Conservation (phyloP, 1,140 invertebrate species). For the Anastrepha ludens region DNA sequence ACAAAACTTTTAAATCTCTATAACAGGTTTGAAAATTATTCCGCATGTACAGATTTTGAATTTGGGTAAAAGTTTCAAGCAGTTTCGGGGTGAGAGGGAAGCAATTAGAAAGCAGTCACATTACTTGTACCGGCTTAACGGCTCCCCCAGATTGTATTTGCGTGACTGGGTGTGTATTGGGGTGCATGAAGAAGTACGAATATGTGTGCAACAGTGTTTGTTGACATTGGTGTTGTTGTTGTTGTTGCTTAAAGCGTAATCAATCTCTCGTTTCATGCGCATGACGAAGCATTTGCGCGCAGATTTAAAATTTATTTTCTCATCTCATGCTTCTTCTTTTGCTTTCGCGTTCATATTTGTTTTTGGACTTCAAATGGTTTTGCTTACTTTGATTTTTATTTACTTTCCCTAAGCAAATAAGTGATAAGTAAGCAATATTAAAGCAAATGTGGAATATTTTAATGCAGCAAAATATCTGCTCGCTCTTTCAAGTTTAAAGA, state of each 20-base stretch:
- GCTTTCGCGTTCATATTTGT: neutral
- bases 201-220: too few relatives aligned
- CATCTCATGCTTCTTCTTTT: neutral
- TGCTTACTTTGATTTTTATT: neutral
- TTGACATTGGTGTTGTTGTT: neutral
- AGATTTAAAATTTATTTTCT: slow-evolving; percentile 40
- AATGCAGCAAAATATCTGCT: neutral
- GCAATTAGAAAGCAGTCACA: slow-evolving; percentile 48
- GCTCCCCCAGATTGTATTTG: neutral
- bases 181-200: neutral
- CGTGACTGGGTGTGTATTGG: too few relatives aligned
- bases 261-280: slow-evolving; percentile 25
- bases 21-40: slow-evolving; percentile 29
- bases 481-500: too few relatives aligned
- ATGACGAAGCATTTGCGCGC: slow-evolving; percentile 2
- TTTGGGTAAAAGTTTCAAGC: slow-evolving; percentile 2
- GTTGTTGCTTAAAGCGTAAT: slow-evolving; percentile 13
- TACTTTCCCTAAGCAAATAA: neutral
- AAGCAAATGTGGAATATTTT: neutral
- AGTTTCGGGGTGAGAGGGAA: neutral
- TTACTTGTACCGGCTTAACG: slow-evolving; percentile 18
- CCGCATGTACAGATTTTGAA: slow-evolving; percentile 28
- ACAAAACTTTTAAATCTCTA: slow-evolving; percentile 40
- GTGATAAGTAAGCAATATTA: slow-evolving; percentile 9
- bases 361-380: neutral